Evolutionary conservation across 2,888 invertebrate species (phyloP).

Genomic region (Tuberolachnus salignus): DNA sequence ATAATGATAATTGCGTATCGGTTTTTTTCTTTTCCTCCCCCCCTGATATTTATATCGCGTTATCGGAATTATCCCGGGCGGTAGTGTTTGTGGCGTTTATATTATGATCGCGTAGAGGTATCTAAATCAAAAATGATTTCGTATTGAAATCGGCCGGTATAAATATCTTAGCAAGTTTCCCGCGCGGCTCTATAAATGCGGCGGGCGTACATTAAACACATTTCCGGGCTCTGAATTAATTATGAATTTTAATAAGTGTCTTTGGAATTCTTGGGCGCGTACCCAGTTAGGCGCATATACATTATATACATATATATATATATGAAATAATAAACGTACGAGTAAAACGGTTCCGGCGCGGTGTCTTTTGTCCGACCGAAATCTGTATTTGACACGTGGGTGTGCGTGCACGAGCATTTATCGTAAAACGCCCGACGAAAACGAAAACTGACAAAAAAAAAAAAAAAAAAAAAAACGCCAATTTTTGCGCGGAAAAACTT

Average conservation of each 20-base stretch:
- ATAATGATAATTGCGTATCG: no score
- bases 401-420: conserved; percentile 27
- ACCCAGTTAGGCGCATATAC: background rate
- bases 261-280: background rate
- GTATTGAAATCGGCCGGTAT: no score
- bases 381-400: conserved; percentile 41
- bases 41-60: no score
- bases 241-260: conserved; percentile 1
- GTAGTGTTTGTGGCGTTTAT: no score
- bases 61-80: no score
- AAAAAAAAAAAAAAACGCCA: background rate
- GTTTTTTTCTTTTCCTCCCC: no score
- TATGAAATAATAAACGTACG: conserved; percentile 16
- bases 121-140: no score
- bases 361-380: conserved; percentile 27
- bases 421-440: background rate
- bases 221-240: background rate
- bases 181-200: background rate
- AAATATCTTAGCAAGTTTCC: no score
- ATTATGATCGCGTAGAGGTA: no score
- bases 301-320: background rate
- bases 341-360: conserved; percentile 8
- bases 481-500: conserved; percentile 1
- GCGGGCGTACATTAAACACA: background rate
- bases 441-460: background rate